phyloP scores from a whole-genome alignment of 2,113 vertebrate genomes.

The Laterallus jamaicensis region DNA sequence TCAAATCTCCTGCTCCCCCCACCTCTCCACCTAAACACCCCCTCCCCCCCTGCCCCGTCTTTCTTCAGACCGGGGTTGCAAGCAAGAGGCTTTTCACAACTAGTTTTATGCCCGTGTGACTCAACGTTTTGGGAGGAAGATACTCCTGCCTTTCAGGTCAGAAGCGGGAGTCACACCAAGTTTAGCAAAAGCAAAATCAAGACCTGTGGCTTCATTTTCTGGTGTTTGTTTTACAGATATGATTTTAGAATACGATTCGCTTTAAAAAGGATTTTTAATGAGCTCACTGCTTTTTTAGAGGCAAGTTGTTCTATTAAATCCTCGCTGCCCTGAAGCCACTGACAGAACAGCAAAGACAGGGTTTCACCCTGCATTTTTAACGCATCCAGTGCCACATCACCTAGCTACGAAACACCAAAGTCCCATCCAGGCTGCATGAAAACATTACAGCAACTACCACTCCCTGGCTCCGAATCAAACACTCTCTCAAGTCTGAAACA shows the following conservation, averaged over 20 bases:
- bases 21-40: not conserved
- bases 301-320: not conserved
- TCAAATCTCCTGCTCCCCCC: not conserved
- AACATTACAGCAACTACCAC: not conserved
- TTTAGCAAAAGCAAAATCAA: not conserved
- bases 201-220: not conserved
- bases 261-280: not conserved
- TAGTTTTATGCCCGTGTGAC: not conserved
- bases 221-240: not conserved
- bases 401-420: not conserved
- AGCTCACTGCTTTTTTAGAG: not conserved
- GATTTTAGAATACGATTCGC: not conserved
- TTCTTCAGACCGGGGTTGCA: not conserved
- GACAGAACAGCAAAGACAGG: not conserved
- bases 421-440: not conserved
- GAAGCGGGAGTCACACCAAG: not conserved
- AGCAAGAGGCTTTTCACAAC: not conserved
- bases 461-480: not conserved
- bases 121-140: not conserved
- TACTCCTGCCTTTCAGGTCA: not conserved
- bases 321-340: not conserved
- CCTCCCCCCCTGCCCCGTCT: not conserved
- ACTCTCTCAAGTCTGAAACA: not conserved
- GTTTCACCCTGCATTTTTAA: not conserved
- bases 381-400: not conserved